Conservation (phyloP, 1,140 invertebrate species). For the Zaprionus taronus region DNA sequence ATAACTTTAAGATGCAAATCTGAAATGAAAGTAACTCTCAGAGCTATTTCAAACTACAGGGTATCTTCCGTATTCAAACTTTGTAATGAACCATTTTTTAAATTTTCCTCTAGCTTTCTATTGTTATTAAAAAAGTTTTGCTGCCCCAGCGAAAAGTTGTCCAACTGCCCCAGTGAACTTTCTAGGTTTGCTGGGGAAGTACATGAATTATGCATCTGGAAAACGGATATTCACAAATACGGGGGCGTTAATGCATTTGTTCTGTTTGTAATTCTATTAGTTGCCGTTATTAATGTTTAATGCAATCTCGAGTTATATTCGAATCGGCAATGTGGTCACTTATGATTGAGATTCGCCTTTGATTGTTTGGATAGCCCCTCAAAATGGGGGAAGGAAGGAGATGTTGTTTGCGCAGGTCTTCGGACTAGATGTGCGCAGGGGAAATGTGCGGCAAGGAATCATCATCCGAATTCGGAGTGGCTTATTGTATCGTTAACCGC, state of each 20-base stretch:
- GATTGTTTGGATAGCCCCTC: neutral
- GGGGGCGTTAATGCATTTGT: slow-evolving; percentile 49
- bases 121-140: slow-evolving; percentile 66
- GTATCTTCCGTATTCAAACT: neutral
- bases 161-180: neutral
- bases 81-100: neutral
- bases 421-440: slow-evolving; percentile 18
- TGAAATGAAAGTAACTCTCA: neutral
- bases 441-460: slow-evolving; percentile 29
- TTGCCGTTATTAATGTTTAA: slow-evolving; percentile 59
- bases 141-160: neutral
- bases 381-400: neutral
- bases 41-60: neutral
- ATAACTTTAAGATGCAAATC: neutral
- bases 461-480: slow-evolving; percentile 41
- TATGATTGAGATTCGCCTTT: slow-evolving; percentile 45
- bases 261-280: slow-evolving; percentile 57
- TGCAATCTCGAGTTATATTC: slow-evolving; percentile 50
- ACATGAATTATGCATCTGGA: slow-evolving; percentile 60
- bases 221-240: slow-evolving; percentile 39
- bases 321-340: slow-evolving; percentile 54
- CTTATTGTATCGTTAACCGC: neutral
- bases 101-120: slow-evolving; percentile 7
- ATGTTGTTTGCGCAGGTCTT: slow-evolving; percentile 23
- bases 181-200: neutral